Percentiles rank a stretch among this genome's conserved stretches.
These are phyloP conservation scores for Pyralis farinalis DNA, from an alignment of 2,888 invertebrate species.

Conservation along the genomic window DNA sequence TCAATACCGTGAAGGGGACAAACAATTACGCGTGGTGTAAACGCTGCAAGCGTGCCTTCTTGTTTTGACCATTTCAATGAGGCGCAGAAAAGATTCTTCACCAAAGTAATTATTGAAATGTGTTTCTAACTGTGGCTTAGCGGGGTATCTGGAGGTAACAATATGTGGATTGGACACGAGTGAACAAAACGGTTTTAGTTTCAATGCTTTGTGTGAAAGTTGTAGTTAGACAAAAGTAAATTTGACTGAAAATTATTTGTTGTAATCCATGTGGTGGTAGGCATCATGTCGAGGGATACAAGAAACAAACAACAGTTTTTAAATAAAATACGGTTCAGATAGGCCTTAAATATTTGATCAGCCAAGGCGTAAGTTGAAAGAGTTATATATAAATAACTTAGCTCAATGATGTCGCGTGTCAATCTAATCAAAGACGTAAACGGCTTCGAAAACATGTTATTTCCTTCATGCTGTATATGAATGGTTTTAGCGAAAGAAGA, in stretches of 20 bases:
- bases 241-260: neutral
- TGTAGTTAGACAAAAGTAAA: slow-evolving; percentile 8
- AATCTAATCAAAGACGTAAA: too few species aligned
- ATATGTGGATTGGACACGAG: slow-evolving; percentile 43
- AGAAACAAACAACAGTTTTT: too few species aligned
- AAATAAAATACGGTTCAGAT: too few species aligned
- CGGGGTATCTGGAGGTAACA: slow-evolving; percentile 50
- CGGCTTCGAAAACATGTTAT: too few species aligned
- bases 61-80: slow-evolving; percentile 71
- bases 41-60: slow-evolving; percentile 62
- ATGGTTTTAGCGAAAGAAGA: too few species aligned
- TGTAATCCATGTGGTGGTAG: too few species aligned
- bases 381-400: too few species aligned
- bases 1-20: slow-evolving; percentile 41
- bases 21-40: slow-evolving; percentile 54
- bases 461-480: too few species aligned
- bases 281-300: too few species aligned
- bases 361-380: too few species aligned
- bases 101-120: slow-evolving; percentile 71
- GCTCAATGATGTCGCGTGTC: too few species aligned
- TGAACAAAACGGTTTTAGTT: slow-evolving; percentile 34
- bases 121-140: slow-evolving; percentile 65
- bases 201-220: slow-evolving; percentile 20
- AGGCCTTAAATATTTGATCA: too few species aligned
- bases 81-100: slow-evolving; percentile 58